Percentiles rank a stretch among this genome's conserved stretches.
Conservation (phyloP, 2,797 vertebrate genomes). For the Erethizon dorsatum region DNA sequence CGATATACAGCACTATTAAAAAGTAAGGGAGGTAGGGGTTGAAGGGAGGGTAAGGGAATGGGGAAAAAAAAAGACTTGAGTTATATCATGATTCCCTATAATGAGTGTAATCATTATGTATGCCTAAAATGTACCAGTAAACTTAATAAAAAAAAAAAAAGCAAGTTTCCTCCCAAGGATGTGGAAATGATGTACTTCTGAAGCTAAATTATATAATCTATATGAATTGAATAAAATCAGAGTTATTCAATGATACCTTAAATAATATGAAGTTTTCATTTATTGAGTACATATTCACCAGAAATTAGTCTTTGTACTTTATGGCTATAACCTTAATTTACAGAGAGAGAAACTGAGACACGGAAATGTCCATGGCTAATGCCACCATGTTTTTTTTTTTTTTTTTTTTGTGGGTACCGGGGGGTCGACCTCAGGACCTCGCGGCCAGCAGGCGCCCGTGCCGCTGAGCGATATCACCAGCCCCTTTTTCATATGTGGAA, state of each 20-base stretch:
- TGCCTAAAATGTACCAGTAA: background rate
- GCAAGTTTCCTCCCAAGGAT: background rate
- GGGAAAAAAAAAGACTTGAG: background rate
- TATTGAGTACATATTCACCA: background rate
- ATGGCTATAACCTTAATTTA: background rate
- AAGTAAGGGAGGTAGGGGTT: background rate
- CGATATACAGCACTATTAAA: rapidly evolving
- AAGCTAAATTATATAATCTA: background rate
- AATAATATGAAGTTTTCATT: background rate
- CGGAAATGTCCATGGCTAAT: background rate
- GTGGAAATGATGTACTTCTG: background rate
- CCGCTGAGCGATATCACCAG: too few relatives aligned
- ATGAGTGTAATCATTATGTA: background rate
- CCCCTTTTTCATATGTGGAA: too few relatives aligned
- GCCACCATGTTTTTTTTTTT: background rate
- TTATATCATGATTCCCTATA: background rate
- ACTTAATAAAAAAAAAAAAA: background rate
- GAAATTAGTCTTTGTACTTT: background rate
- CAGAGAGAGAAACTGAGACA: background rate
- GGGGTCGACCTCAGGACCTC: too few relatives aligned
- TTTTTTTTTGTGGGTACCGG: too few relatives aligned
- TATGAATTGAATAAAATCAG: background rate
- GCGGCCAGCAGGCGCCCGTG: too few relatives aligned
- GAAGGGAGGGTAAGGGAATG: background rate
- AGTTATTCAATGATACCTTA: background rate